Evolutionary conservation across 2,113 vertebrate species (phyloP), one percentile per base, ranked within the genome.

Genomic region (Hucho hucho): DNA sequence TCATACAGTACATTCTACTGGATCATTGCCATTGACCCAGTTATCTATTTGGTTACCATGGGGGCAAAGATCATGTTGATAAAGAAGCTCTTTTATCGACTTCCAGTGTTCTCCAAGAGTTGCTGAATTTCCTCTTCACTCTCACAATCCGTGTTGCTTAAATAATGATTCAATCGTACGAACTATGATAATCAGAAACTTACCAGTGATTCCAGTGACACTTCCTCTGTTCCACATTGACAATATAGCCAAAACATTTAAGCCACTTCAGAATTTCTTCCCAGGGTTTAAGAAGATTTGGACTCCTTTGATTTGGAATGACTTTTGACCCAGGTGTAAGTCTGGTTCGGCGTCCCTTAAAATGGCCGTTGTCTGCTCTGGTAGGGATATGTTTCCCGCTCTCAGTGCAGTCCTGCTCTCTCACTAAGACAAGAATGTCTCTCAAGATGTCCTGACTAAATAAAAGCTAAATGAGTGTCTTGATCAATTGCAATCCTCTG

Each of bases 231-330:
- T 53, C 47, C 47, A 53, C 47, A 53, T 53, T 18, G 47, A 53
- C 47, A 3, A 18, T 53, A 53, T 53, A 53, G 47, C 12, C 3
- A 6, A 6, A 47, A 28, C 64, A 59, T 26, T 0, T 6, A 24
- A 69, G 6, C 47, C 47, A 53, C 71, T 73, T 79, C 70, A 74
- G 24, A 83, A 47, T 76, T 76, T 20, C 67, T 53, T 68, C 22
- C 4, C 59, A 53, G 26, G 0, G 16, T 80, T 70, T 12, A 78
- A 69, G 59, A 66, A 37, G 32, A 28, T 49, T 69, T 76, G 29
- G 13, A 64, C 69, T 74, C 26, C 20, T 78, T 61, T 2, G 69
- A 74, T 76, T 76, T 43, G 61, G 53, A 70, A n/a, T 68, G 29
- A 83, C 43, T 65, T 63, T 49, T 70, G 75, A 47, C 37, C 26